A percentile compares a stretch with the other conserved stretches of the same genome.
phyloP scores from a whole-genome alignment of 2,888 invertebrate genomes.

The Caenorhabditis uteleia region DNA sequence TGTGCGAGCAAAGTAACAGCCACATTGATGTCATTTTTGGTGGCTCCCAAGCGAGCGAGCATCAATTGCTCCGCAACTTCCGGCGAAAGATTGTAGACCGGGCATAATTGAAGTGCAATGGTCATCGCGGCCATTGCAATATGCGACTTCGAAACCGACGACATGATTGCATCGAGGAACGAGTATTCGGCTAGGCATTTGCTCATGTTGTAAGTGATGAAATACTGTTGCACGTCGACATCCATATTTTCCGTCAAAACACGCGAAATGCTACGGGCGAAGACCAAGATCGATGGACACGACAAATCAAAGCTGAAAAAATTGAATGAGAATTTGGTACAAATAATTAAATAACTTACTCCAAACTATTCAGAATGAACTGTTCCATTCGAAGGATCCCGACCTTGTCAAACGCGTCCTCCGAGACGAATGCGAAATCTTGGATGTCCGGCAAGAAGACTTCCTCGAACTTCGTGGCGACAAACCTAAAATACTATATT shows the following conservation, averaged over 20 bases:
- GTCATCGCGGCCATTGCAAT: constrained; percentile 83
- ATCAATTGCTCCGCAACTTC: constrained; percentile 4
- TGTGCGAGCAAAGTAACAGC: constrained; percentile 14
- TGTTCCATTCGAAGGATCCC: constrained; percentile 51
- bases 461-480: constrained; percentile 94
- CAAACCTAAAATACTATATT: constrained; percentile 84
- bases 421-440: constrained; percentile 90
- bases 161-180: constrained; percentile 82
- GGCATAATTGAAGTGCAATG: constrained; percentile 73
- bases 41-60: constrained; percentile 17
- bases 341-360: constrained; percentile 8
- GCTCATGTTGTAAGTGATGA: constrained; percentile 80
- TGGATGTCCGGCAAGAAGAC: constrained; percentile 84
- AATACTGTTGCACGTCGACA: constrained; percentile 71
- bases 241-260: constrained; percentile 20
- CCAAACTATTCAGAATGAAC: constrained; percentile 28
- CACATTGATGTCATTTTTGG: too few relatives aligned
- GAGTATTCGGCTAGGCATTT: constrained; percentile 87
- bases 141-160: constrained; percentile 81
- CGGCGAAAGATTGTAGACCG: constrained; percentile 21
- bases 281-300: constrained; percentile 85
- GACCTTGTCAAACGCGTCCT: constrained; percentile 81
- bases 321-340: neutral
- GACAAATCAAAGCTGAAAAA: constrained; percentile 80
- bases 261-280: constrained; percentile 79